Base-by-base conservation (phyloP, 2,888 invertebrate genomes). In the Uloborus plumipes region DNA sequence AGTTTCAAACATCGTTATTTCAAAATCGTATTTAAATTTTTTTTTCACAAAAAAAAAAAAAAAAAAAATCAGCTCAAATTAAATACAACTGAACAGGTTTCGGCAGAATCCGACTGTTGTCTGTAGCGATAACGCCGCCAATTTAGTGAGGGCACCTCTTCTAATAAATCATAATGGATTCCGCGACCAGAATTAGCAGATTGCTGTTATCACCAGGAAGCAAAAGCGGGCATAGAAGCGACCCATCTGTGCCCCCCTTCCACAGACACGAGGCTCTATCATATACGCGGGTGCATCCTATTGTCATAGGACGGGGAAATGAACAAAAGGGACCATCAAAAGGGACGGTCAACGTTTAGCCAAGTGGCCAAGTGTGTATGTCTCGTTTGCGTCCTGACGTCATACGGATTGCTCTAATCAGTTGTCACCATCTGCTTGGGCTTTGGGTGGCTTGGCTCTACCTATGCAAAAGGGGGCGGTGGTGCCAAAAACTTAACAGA, bases 381-480 rank as follows among this genome's bases (percentile, higher is more conserved):
- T 67, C 53, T 62, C 62, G 53, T 59, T 65, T 69, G 55, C 47
- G 16, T 51, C 58, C 71, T 81, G 81, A 81, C 79, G 79, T 80
- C 79, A 80, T 73, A 53, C 72, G 73, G 80, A 74, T 81, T 66
- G 65, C 61, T 67, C 62, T 82, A 82, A 82, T 82, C 82, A 82
- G 72, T 82, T 76, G 61, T 72, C 82, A 82, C 82, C 82, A 82
- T 82, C 82, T 82, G 82, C 76, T 82, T 72, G 58, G 72, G 55
- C 82, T 82, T 75, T 75, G 71, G 49, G n/a, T 20, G 20, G 62
- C 47, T 53, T 20, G 20, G 62, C 47, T 53, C 16, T 47, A 39
- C 16, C n/a, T 47, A 20, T 49, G 53, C 70, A 71, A 58, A n/a
- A 64, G 77, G 64, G 61, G 55, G 55, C 69, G 20, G 11, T 31